Evolutionary conservation across 2,888 invertebrate species (phyloP), one percentile per base, ranked within the genome.

Genomic region (Autographa pulchrina): DNA sequence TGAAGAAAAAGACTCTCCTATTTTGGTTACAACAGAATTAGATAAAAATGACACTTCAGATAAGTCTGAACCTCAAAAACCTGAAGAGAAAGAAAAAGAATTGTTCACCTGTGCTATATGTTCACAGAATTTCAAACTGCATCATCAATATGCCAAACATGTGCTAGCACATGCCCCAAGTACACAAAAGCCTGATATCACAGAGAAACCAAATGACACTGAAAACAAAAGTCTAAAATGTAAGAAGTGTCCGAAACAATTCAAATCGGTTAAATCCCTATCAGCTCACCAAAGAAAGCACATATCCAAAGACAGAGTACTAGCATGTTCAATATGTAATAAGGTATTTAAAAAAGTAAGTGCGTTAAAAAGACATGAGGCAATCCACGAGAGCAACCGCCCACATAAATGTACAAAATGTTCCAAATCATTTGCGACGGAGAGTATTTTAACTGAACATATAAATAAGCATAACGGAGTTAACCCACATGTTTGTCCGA

Each of bases 341-440:
- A 96, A 96, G 75, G 81, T 91, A 4, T 95, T 96, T 74, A 93
- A 93, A 74, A 96, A 96, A 78, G 73, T 90, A 0, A 94, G 94
- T 20, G 95, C 95, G 80, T 85, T 96, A 52, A 96, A 96, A 83
- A 82, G 96, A 9, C 96, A 96, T 83, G 96, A 96, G 73, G 75
- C 91, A 9, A 87, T 87, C 32, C 96, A 96, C 75, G 91, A 90
- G 31, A 86, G 83, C 8, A 94, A 94, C 66, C 85, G 91, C 9
- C 93, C 91, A 0, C 92, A 82, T 63, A 96, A 94, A 86, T 96
- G 96, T 84, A 73, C 81, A 0, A 32, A 87, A 8, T 96, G 96
- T 72, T 80, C 89, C 0, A 95, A 93, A 72, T 86, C 93, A 1
- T 96, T 91, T 82, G 68, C 85, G 2, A 87, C 86, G 0, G 92